phyloP scores from a whole-genome alignment of 37 sponge, comb jelly and placozoan species.

The Petrosia ficiformis region DNA sequence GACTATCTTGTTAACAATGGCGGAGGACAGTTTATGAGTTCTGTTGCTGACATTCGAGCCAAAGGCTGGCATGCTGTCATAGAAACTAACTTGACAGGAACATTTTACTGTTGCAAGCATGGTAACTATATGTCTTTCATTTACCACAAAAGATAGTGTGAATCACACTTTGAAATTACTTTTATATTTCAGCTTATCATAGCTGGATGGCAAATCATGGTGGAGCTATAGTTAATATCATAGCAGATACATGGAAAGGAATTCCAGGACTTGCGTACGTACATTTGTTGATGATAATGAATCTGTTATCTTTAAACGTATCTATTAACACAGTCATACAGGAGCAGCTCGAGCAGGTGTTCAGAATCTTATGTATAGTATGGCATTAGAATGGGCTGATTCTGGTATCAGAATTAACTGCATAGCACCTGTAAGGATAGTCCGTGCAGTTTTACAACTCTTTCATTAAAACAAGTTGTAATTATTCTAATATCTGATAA shows the following conservation, averaged over 20 bases:
- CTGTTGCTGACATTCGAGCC: constrained; percentile 58
- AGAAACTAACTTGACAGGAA: constrained; percentile 91
- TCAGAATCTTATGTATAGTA: constrained; percentile 80
- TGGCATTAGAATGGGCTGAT: constrained; percentile 92
- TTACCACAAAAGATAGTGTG: background rate
- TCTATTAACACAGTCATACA: constrained; percentile 53
- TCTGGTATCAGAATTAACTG: constrained; percentile 69
- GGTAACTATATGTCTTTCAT: constrained; percentile 45
- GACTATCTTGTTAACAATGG: constrained; percentile 97
- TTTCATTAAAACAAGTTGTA: no score
- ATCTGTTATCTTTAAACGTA: background rate
- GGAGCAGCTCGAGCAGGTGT: constrained; percentile 95
- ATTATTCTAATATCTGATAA: constrained; percentile 25
- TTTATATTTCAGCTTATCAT: constrained; percentile 51
- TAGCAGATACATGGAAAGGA: constrained; percentile 79
- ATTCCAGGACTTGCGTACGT: constrained; percentile 76
- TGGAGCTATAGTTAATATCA: constrained; percentile 94
- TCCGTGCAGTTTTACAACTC: no score
- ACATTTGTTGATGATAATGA: constrained; percentile 40
- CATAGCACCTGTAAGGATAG: constrained; percentile 72
- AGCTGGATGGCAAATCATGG: constrained; percentile 89
- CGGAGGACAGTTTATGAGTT: constrained; percentile 92
- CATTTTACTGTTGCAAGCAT: constrained; percentile 89
- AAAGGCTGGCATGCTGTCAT: constrained; percentile 98
- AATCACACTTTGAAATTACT: background rate